A percentile compares a stretch with the other conserved stretches of the same genome.
phyloP scores from a whole-genome alignment of 2,113 vertebrate genomes.

The Butorides virescens region DNA sequence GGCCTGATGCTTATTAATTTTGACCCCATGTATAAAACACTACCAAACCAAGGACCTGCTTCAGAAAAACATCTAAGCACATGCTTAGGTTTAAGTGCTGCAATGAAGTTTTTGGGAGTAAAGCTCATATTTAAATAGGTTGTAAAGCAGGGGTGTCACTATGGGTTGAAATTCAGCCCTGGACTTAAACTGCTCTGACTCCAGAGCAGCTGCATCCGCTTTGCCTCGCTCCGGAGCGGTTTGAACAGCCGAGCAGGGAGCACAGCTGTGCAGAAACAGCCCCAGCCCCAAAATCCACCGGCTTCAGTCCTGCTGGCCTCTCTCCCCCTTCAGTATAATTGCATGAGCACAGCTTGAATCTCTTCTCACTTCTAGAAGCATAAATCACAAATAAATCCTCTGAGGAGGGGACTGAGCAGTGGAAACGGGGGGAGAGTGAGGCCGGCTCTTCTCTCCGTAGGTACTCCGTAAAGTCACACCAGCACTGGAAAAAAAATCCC shows the following conservation, averaged over 20 bases:
- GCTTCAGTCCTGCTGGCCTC: neutral
- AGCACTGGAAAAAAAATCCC: neutral
- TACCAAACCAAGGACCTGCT: neutral
- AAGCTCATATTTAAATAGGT: neutral
- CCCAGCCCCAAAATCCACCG: neutral
- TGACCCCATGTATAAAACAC: neutral
- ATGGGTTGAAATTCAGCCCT: neutral
- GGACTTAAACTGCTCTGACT: neutral
- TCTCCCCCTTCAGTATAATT: neutral
- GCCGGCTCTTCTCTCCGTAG: neutral
- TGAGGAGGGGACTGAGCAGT: neutral
- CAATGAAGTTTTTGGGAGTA: neutral
- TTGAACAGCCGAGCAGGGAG: neutral
- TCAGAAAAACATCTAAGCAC: neutral
- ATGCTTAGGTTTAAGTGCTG: neutral
- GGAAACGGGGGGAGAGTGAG: neutral
- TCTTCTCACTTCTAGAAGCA: slow-evolving; percentile 27
- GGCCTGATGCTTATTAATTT: neutral
- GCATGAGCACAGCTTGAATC: slow-evolving; percentile 3
- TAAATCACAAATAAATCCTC: slow-evolving; percentile 46
- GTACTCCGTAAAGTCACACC: neutral
- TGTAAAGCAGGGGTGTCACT: neutral
- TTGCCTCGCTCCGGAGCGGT: neutral
- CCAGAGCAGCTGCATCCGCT: rapidly evolving
- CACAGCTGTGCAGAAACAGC: neutral